Conservation (phyloP, 2,113 vertebrate species). For the Prunella fulvescens region DNA sequence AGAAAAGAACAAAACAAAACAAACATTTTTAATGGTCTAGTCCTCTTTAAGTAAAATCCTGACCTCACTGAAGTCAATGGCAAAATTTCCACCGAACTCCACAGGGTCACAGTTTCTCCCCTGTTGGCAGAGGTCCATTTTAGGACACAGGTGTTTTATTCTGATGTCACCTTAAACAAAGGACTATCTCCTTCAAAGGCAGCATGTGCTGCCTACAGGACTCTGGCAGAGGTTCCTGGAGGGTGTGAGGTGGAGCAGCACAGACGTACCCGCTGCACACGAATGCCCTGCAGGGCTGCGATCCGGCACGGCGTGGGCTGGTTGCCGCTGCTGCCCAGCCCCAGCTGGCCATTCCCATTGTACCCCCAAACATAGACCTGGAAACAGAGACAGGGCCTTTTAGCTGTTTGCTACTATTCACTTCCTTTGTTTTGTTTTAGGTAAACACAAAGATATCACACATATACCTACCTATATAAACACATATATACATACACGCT, state of each 20-base stretch:
- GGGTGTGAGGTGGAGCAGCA: neutral
- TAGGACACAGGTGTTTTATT: neutral
- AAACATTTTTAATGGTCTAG: neutral
- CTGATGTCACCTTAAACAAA: neutral
- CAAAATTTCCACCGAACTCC: neutral
- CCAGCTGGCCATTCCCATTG: constrained; percentile 96
- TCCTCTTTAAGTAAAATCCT: neutral
- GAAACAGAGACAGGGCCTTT: neutral
- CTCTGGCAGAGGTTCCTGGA: neutral
- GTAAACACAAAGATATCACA: neutral
- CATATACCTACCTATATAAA: neutral
- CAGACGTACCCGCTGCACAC: constrained; percentile 82
- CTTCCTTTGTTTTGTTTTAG: neutral
- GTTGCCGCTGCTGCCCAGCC: constrained; percentile 91
- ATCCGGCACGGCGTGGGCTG: constrained; percentile 93
- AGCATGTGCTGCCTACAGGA: rapidly evolving
- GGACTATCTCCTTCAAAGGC: neutral
- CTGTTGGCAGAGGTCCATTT: neutral
- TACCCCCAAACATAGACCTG: constrained; percentile 98
- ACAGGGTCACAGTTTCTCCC: neutral
- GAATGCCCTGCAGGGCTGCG: constrained; percentile 89
- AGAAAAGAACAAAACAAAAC: neutral
- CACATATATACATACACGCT: rapidly evolving
- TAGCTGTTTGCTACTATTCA: neutral
- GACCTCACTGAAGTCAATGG: neutral